These are phyloP conservation scores for Octopus sinensis DNA, from an alignment of 1,140 invertebrate species.

Conservation along the genomic window DNA sequence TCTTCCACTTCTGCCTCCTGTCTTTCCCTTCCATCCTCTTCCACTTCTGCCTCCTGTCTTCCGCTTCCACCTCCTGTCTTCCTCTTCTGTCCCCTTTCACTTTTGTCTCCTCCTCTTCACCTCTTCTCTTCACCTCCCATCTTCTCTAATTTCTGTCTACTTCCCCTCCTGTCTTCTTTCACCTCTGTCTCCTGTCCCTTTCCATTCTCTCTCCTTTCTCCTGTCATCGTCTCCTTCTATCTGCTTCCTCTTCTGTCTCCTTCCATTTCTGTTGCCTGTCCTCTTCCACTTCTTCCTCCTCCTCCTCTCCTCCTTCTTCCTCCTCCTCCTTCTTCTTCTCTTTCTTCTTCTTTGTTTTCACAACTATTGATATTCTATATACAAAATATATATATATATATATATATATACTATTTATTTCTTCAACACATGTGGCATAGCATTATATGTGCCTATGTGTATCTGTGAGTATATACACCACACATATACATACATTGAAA, in stretches of 20 bases:
- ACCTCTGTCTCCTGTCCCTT: neutral
- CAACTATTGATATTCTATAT: no score
- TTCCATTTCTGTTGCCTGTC: neutral
- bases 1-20: neutral
- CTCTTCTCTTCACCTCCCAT: neutral
- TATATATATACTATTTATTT: no score
- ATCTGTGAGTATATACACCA: no score
- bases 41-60: neutral
- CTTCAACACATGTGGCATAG: no score
- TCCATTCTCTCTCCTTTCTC: neutral
- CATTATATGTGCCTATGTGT: no score
- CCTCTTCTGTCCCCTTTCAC: neutral
- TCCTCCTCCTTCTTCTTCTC: neutral
- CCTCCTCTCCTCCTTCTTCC: neutral
- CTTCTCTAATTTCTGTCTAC: neutral
- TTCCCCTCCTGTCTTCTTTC: neutral
- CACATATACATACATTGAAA: no score
- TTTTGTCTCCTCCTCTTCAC: neutral
- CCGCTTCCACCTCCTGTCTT: neutral
- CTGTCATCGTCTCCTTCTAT: neutral
- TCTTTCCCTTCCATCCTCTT: neutral
- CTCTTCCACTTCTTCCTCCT: neutral
- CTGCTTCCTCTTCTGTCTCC: neutral
- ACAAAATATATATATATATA: no score
- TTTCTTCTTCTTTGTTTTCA: neutral